A percentile compares a stretch with the other conserved stretches of the same genome.
These are phyloP conservation scores for Corythucha ciliata DNA, from an alignment of 2,888 invertebrate genomes.

Conservation along the genomic window DNA sequence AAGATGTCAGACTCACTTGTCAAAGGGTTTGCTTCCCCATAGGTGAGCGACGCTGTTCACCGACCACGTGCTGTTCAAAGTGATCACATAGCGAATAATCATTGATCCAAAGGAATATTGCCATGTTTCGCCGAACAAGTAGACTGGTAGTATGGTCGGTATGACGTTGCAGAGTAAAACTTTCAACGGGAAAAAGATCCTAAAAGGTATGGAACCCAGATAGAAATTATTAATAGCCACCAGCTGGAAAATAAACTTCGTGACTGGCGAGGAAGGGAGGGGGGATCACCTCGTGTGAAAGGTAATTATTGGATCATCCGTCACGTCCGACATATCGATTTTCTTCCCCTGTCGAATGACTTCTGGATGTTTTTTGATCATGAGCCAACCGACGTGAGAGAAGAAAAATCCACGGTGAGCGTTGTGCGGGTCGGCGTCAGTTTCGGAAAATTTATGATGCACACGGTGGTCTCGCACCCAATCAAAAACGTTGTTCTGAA, in stretches of 20 bases:
- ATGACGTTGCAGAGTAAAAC: slow-evolving; percentile 48
- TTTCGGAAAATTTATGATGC: slow-evolving; percentile 65
- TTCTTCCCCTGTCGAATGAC: slow-evolving; percentile 65
- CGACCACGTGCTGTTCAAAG: slow-evolving; percentile 78
- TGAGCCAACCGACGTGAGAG: slow-evolving; percentile 86
- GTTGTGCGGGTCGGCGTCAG: slow-evolving; percentile 74
- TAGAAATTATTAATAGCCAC: too few relatives aligned
- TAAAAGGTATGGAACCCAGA: too few relatives aligned
- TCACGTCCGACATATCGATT: slow-evolving; percentile 74
- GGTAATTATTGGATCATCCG: slow-evolving; percentile 61
- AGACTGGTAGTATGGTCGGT: slow-evolving; percentile 49
- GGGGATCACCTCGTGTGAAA: slow-evolving; percentile 63
- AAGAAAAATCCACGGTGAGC: slow-evolving; percentile 80
- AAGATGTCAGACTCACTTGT: slow-evolving; percentile 56
- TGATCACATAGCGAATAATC: slow-evolving; percentile 60
- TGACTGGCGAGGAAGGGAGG: too few relatives aligned
- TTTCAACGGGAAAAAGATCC: slow-evolving; percentile 47
- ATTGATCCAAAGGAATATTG: slow-evolving; percentile 44
- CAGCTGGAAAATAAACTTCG: too few relatives aligned
- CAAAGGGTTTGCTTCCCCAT: slow-evolving; percentile 62
- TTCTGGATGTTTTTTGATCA: slow-evolving; percentile 80
- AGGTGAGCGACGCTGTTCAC: slow-evolving; percentile 83
- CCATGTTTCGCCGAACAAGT: slow-evolving; percentile 49
- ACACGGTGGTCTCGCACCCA: slow-evolving; percentile 70
- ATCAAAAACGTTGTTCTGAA: slow-evolving; percentile 57